Evolutionary conservation across 1,140 invertebrate genomes (phyloP), one percentile per base, ranked within the genome.

Genomic region (Aphelinus atriplicis): DNA sequence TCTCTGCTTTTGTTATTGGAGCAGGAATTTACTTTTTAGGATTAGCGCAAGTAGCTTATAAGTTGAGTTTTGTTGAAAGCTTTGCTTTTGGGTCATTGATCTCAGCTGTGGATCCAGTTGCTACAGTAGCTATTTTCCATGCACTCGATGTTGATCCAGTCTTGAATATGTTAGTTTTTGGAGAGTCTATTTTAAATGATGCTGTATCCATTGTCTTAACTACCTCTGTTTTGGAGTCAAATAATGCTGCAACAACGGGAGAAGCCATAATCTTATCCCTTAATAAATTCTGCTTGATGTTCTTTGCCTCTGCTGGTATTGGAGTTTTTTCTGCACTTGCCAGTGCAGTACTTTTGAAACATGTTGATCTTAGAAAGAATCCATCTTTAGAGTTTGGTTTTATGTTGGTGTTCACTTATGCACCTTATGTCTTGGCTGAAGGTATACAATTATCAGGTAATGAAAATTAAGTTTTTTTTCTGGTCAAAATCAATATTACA

Each of bases 11-110:
- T 81, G 92, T 96, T 9, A 96, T 97, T 80, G 98, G 98, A 57
- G 95, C 95, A 75, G 97, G 97, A 9, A 93, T 99, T 75, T 99
- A 99, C 87, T 88, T 99, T 5, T 87, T 99, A 42, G 98, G 98
- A 50, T 85, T 97, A 72, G 94, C 94, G 5, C 91, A 95, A 81
- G 93, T 95, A 56, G 97, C 97, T 0, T 99, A 98, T 86, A 92
- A 92, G 82, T 88, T 98, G 48, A 95, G 92, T 86, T 97, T 99
- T 85, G 94, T 97, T 1, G 97, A 99, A 87, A 98, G 97, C 78
- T 98, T 99, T 92, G 97, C 98, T 1, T 99, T 99, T 90, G 97
- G 97, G 3, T 98, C 97, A 2, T 85, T 99, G 50, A 99, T 99
- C 84, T 98, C 97, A n/a, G 98, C 98, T 66, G 97, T 99, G 10